Base-by-base conservation (phyloP, 2,888 invertebrate genomes). In the Pemphredon lugubris region DNA sequence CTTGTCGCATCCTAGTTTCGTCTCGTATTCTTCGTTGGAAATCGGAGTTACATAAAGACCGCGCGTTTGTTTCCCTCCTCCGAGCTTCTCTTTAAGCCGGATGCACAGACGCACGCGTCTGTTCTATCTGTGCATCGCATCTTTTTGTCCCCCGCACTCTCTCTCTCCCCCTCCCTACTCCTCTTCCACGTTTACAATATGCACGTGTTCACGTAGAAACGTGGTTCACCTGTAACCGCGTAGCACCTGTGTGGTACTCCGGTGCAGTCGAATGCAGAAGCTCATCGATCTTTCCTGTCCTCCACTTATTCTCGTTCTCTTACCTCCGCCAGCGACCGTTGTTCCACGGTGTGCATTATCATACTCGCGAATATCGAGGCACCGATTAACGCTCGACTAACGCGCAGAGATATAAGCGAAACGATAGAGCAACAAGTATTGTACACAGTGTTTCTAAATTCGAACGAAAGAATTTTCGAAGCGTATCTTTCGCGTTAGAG, bases 121-220 rank as follows among this genome's bases (percentile, higher is more conserved):
- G 48, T 57, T 58, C 51, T 80, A 83, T 83, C 80, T 81, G 63
- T 68, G 74, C 69, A 71, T 81, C 32, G 50, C 42, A 73, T 69
- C 65, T 65, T 44, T 34, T 26, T 16, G 18, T 23, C 39, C 40
- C 21, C 11, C 34, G 5, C 32, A 13, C 42, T 37, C 47, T 44
- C 47, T 47, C 48, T 14, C 44, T 48, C 40, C 3, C 4, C 16
- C 16, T 16, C 40, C 5, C 6, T 40, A 23, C 44, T 9, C 14
- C 44, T 50, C 53, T 11, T 61, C 47, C 58, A 23, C 51, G 18
- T 30, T 39, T 23, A 34, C 48, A 16, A 26, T 30, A 47, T 68
- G 60, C 72, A 67, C 67, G 72, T 70, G 64, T 61, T 59, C 61
- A 40, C 61, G 58, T 53, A 70, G 72, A 66, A 60, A 44, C 69